Evolutionary conservation across 37 sponge, comb jelly and placozoan genomes (phyloP).

Genomic region (Beroe ovata): DNA sequence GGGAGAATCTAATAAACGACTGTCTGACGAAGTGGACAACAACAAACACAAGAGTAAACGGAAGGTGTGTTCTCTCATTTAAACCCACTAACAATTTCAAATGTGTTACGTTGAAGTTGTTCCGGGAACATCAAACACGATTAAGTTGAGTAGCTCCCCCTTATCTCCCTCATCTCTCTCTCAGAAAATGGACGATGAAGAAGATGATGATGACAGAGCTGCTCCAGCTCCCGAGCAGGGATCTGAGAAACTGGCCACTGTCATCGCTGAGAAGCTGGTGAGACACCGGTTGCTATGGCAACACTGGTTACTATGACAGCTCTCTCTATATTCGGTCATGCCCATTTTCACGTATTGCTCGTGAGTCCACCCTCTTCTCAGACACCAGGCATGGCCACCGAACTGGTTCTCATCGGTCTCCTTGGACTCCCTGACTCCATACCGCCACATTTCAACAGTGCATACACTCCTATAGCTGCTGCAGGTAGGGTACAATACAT

Average conservation of each 20-base stretch:
- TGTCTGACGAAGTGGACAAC: not conserved
- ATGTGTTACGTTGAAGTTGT: no score
- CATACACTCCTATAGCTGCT: conserved; percentile 88
- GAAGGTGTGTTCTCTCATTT: conserved; percentile 13
- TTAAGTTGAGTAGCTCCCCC: no score
- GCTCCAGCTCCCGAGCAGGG: not conserved
- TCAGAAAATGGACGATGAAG: conserved; percentile 43
- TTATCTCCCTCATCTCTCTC: no score
- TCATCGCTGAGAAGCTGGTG: conserved; percentile 33
- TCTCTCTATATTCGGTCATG: no score
- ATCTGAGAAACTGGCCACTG: conserved; percentile 13
- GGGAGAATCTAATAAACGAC: not conserved
- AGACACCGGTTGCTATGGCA: no score
- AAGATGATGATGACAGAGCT: not conserved
- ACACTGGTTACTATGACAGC: no score
- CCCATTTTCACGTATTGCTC: no score
- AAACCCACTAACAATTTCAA: no score
- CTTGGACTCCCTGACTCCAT: conserved; percentile 68
- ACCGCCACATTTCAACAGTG: conserved; percentile 76
- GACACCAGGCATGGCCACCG: conserved; percentile 76
- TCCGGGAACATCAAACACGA: no score
- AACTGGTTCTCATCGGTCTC: conserved; percentile 78
- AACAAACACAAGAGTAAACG: conserved; percentile 1
- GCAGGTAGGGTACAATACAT: conserved; percentile 71
- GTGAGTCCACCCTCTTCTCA: no score